A percentile compares a stretch with the other conserved stretches of the same genome.
These are phyloP conservation scores for Thymelicus sylvestris DNA, from an alignment of 2,888 invertebrate species.

Conservation along the genomic window DNA sequence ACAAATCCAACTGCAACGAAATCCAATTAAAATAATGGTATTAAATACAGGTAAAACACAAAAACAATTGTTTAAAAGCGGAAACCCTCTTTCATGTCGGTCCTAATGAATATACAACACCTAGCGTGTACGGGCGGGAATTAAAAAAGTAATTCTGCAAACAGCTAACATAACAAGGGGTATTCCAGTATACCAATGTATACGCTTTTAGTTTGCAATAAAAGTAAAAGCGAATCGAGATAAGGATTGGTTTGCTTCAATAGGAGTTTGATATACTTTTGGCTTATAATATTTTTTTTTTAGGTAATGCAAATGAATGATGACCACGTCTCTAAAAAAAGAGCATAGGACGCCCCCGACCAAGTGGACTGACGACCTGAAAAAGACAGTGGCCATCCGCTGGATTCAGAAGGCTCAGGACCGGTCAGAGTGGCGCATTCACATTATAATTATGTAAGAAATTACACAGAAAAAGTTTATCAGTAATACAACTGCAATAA, in stretches of 20 bases:
- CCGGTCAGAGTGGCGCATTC: no score
- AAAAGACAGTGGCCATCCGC: no score
- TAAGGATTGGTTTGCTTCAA: neutral
- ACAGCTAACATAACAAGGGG: constrained; percentile 57
- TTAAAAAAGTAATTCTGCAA: constrained; percentile 57
- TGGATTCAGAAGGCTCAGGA: no score
- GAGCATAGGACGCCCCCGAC: no score
- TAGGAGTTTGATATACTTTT: neutral
- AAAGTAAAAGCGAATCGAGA: constrained; percentile 22
- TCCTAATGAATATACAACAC: constrained; percentile 56
- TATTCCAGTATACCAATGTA: constrained; percentile 52
- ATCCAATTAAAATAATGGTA: constrained; percentile 31
- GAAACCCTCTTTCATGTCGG: constrained; percentile 50
- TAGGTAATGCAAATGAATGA: no score
- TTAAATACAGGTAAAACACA: constrained; percentile 28
- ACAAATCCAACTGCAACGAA: constrained; percentile 1
- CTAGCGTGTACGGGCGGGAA: constrained; percentile 51
- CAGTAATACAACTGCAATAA: no score
- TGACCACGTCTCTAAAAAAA: no score
- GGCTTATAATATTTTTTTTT: neutral
- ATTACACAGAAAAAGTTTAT: no score
- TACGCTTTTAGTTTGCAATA: constrained; percentile 42
- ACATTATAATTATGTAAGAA: no score
- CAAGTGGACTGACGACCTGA: no score
- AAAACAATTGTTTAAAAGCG: constrained; percentile 47